Evolutionary conservation across 1,140 invertebrate genomes (phyloP), one percentile per base, ranked within the genome.

Genomic region (Drosophila varians): DNA sequence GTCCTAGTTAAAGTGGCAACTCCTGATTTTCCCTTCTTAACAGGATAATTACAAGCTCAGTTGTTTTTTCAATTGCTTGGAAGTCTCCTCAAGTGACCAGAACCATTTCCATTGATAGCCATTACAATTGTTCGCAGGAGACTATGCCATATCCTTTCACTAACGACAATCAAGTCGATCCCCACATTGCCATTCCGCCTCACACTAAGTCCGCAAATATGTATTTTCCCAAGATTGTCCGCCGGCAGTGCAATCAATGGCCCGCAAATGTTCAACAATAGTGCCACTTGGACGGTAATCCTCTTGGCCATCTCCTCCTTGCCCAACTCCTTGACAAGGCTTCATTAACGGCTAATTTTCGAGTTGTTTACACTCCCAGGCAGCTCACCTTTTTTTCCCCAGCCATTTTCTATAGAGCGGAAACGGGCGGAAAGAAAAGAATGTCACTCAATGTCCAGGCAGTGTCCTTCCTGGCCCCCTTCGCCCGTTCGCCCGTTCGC

Each of bases 291-390:
- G 36, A 34, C 62, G 47, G 68, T 72, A 76, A 82, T 82, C 77
- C 66, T 51, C 47, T 48, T 28, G 36, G 25, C 36, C 16, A 42
- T 21, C 46, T 54, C 21, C 21, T 2, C 2, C 21, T 21, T n/a
- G n/a, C 21, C 31, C 28, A 40, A 75, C 53, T 73, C 66, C 47
- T 66, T 77, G 74, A 86, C 77, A 72, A 87, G 82, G 62, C 82
- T 86, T 88, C 69, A 87, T 88, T 87, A 86, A 76, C 73, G 71
- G 82, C 74, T 86, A 86, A 86, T 86, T 86, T 86, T 77, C 74
- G 77, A 86, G 73, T 87, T 86, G 82, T 87, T 86, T 86, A 86
- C 77, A 86, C 69, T 77, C 60, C 26, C 56, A 51, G 64, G 58
- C 61, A 62, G 49, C 77, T 77, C 74, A 61, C 65, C 56, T 69